phyloP scores from a whole-genome alignment of 1,140 invertebrate species.

The Bombus pyrosoma region DNA sequence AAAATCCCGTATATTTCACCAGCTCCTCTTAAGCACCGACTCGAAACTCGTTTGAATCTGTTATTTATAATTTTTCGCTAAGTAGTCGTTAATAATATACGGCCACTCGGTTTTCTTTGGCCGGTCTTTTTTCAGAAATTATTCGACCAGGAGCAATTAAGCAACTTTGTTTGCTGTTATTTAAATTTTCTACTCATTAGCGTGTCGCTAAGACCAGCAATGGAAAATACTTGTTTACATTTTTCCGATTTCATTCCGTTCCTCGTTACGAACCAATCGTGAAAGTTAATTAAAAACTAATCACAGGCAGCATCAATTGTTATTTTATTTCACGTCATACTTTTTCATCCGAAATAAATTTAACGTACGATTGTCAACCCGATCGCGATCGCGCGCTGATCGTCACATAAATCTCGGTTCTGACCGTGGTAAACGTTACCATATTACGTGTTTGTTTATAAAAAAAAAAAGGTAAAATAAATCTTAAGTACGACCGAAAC shows the following conservation, averaged over 20 bases:
- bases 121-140: neutral
- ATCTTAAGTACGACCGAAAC: neutral
- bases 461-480: neutral
- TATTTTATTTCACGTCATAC: neutral
- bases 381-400: neutral
- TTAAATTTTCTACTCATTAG: neutral
- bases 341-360: neutral
- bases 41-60: neutral
- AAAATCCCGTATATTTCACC: too few species aligned
- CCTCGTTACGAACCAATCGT: neutral
- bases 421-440: too few species aligned
- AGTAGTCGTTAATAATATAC: neutral
- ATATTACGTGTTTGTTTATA: neutral
- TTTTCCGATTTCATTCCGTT: neutral
- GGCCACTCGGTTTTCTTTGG: neutral
- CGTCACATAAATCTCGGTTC: neutral
- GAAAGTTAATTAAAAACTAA: conserved; percentile 9
- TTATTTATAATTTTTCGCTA: neutral
- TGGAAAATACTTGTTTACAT: neutral
- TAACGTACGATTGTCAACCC: neutral
- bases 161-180: neutral
- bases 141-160: neutral
- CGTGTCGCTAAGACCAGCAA: neutral
- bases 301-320: neutral
- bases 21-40: neutral